Base-by-base conservation (phyloP, 2,888 invertebrate genomes). In the Vesta saturnalis region DNA sequence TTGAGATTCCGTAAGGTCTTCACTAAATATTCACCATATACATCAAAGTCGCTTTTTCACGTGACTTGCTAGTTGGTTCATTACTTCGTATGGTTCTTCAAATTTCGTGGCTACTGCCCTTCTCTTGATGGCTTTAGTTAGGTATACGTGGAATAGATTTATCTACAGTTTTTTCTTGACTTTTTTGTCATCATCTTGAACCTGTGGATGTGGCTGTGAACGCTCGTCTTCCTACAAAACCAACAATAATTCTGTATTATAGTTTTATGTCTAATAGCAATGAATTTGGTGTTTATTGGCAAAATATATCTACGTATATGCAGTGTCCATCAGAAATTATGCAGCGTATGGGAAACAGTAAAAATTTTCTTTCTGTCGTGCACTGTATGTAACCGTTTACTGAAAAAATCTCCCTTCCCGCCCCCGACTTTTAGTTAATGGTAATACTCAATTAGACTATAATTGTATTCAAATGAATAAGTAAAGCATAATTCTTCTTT, bases 41-140 rank as follows among this genome's bases (percentile, higher is more conserved):
- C 56, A 57, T 58, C 43, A 19, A 58, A 64, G 2, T 69, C 67
- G 63, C 54, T 63, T 66, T 64, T 69, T 63, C 15, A 69, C 21
- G 61, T 57, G 68, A 64, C 61, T 56, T 47, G 59, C 60, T 23
- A 68, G 52, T 46, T 64, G 55, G 54, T 65, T 71, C 68, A 71
- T 68, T 54, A 64, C 68, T 22, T 49, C 35, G 55, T 68, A 68
- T 16, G 68, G 65, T 68, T 71, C 63, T 68, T 71, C 67, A 59
- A 67, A 67, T 70, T 67, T 70, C 16, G 63, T 22, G 21, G 63
- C 67, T 64, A 63, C 23, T 10, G 43, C 15, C 49, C 65, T 68
- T 71, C 65, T 71, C 56, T 71, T 61, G 59, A 12, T 64, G 30
- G 35, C 67, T 64, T 43, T 68, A 23, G 62, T 64, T 58, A 56